Evolutionary conservation across 2,113 vertebrate genomes (phyloP).

Genomic region (Protobothrops flavoviridis): DNA sequence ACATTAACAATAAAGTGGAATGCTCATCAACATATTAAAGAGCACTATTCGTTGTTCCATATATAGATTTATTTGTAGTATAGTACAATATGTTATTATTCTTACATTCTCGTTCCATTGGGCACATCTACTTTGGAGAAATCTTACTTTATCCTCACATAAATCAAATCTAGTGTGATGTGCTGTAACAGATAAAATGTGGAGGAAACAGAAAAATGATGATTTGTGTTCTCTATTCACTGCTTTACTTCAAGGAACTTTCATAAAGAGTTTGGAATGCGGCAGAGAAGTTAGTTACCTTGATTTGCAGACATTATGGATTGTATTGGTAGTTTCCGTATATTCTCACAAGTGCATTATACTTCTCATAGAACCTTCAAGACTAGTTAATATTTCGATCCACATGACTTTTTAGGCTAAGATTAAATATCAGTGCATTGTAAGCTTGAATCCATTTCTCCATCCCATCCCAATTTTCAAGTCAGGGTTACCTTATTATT

Average conservation of each 20-base stretch:
- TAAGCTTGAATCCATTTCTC: conserved; percentile 13
- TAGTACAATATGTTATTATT: neutral
- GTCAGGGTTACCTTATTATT: neutral
- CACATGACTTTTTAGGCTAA: conserved; percentile 21
- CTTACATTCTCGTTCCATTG: neutral
- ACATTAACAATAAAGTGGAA: neutral
- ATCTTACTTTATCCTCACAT: neutral
- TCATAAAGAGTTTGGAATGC: neutral
- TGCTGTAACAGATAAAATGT: neutral
- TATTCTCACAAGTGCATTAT: neutral
- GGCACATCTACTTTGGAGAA: neutral
- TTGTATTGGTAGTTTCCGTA: neutral
- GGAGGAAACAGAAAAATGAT: neutral
- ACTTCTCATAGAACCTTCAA: neutral
- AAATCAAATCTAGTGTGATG: neutral
- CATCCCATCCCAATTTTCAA: conserved; percentile 13
- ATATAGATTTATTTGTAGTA: neutral
- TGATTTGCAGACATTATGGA: neutral
- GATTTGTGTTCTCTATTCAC: neutral
- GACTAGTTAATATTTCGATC: conserved; percentile 27
- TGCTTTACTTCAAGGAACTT: neutral
- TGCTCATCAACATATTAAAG: neutral
- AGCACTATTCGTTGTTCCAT: neutral
- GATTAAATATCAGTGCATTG: neutral
- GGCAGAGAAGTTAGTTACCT: neutral